Percentiles rank a stretch among this genome's conserved stretches.
Evolutionary conservation across 2,797 vertebrate genomes (phyloP).

Genomic region (Acipenser oxyrinchus): DNA sequence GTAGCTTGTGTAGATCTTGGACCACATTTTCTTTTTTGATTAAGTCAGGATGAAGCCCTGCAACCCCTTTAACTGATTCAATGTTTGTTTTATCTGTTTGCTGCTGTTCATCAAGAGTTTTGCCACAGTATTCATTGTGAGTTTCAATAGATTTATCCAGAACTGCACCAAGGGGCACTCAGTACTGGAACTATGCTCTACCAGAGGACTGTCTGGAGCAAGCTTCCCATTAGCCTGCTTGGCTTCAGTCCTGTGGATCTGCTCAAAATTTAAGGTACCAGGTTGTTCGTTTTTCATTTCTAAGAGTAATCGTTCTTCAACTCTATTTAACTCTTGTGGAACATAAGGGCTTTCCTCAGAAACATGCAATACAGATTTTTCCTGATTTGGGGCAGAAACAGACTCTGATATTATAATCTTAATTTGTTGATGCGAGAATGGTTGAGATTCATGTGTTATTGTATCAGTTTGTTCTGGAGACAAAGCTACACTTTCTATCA

Average conservation of each 20-base stretch:
- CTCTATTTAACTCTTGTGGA: too few relatives aligned
- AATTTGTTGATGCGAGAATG: neutral
- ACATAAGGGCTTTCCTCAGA: too few relatives aligned
- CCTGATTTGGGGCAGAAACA: neutral
- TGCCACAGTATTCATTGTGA: too few relatives aligned
- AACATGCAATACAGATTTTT: neutral
- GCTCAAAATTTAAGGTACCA: too few relatives aligned
- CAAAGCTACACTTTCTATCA: neutral
- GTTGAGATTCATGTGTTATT: neutral
- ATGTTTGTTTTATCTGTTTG: neutral
- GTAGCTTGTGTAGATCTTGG: neutral
- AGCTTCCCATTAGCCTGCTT: too few relatives aligned
- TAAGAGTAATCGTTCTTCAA: too few relatives aligned
- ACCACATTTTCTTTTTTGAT: neutral
- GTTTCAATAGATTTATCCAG: neutral
- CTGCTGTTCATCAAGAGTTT: too few relatives aligned
- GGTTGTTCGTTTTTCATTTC: too few relatives aligned
- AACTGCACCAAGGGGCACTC: neutral
- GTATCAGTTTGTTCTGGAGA: neutral
- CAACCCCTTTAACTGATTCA: neutral
- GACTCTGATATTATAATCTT: neutral
- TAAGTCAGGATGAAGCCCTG: neutral
- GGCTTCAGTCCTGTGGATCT: too few relatives aligned
- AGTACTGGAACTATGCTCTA: neutral
- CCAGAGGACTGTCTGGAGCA: too few relatives aligned